A percentile compares a stretch with the other conserved stretches of the same genome.
Evolutionary conservation across 2,113 vertebrate species (phyloP).

Genomic region (Parotia lawesii): DNA sequence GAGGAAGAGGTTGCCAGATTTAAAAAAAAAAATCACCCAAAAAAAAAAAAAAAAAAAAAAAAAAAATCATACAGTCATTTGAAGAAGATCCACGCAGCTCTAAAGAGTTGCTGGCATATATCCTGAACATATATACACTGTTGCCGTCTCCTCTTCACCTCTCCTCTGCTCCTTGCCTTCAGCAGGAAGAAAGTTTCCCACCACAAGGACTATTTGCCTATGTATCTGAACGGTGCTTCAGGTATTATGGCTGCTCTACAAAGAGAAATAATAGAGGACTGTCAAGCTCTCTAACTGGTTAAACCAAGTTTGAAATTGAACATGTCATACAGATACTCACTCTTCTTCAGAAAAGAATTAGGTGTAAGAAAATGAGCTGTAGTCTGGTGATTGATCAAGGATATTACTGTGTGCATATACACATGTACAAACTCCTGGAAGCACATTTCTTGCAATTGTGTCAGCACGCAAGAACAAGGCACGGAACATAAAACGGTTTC

Average conservation of each 20-base stretch:
- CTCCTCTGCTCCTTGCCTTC: background rate
- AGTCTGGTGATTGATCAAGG: background rate
- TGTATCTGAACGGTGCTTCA: background rate
- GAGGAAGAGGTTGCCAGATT: slow-evolving; percentile 34
- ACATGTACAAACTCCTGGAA: background rate
- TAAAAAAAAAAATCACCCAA: background rate
- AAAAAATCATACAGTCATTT: background rate
- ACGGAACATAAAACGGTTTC: background rate
- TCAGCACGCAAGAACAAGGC: background rate
- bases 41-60: background rate
- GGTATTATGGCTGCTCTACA: background rate
- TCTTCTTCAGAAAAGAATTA: background rate
- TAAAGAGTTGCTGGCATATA: background rate
- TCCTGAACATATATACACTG: background rate
- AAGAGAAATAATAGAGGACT: background rate
- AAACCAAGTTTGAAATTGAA: background rate
- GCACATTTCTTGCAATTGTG: background rate
- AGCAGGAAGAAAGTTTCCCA: background rate
- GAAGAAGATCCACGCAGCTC: background rate
- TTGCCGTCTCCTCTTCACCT: background rate
- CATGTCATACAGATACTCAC: background rate
- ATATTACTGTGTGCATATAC: rapidly evolving
- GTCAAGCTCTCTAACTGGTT: background rate
- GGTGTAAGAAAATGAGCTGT: background rate
- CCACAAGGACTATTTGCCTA: background rate